Conservation (phyloP, 2,797 vertebrate genomes). For the Cercopithecus petaurista region DNA sequence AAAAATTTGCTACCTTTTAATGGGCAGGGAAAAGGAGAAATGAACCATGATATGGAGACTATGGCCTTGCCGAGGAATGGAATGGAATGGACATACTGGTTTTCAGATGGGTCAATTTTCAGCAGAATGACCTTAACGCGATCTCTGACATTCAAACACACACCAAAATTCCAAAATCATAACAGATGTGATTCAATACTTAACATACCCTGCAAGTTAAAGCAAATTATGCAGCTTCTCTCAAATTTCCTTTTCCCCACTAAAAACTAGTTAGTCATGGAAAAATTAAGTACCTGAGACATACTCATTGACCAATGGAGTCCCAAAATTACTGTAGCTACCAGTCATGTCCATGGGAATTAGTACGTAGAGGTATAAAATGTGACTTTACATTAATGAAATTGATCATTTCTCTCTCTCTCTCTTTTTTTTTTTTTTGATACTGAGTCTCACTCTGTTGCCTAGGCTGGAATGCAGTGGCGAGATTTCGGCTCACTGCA, state of each 20-base stretch:
- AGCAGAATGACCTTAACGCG: background rate
- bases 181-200: background rate
- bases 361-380: background rate
- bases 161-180: background rate
- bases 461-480: too few species aligned
- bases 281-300: conserved; percentile 6
- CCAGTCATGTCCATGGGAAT: background rate
- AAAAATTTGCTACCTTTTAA: background rate
- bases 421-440: too few species aligned
- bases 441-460: too few species aligned
- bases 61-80: too few species aligned
- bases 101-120: background rate
- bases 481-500: too few species aligned
- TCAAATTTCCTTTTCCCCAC: background rate
- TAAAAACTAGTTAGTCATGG: conserved; percentile 35
- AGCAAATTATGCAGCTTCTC: conserved; percentile 28
- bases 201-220: background rate
- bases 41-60: background rate
- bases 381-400: conserved; percentile 30
- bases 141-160: background rate
- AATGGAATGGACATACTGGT: background rate
- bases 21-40: background rate
- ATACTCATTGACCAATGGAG: background rate
- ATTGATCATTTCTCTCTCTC: background rate
- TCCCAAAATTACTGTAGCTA: background rate